Conservation (phyloP, 53 echinoderm and acorn worm genomes). For the Henricia sp. region DNA sequence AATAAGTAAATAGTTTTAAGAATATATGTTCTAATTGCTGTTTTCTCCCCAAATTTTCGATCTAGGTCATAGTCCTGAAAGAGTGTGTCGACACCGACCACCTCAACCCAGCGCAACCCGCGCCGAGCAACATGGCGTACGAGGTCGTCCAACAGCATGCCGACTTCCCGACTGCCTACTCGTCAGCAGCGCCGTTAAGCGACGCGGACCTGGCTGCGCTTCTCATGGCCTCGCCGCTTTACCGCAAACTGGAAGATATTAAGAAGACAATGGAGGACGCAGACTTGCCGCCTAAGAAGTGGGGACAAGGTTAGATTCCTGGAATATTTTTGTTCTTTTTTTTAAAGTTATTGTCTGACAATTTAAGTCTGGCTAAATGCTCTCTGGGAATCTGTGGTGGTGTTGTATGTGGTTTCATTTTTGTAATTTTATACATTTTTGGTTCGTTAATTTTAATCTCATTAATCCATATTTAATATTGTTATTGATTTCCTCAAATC, state of each 20-base stretch:
- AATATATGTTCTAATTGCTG: background rate
- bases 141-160: slow-evolving; percentile 38
- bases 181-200: slow-evolving; percentile 88
- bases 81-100: slow-evolving; percentile 87
- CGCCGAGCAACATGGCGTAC: slow-evolving; percentile 12
- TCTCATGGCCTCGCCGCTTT: slow-evolving; percentile 95
- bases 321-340: too few species aligned
- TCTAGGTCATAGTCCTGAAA: slow-evolving; percentile 73
- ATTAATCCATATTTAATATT: too few species aligned
- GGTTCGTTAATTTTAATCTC: too few species aligned
- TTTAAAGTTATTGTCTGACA: too few species aligned
- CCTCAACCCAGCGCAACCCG: slow-evolving; percentile 64
- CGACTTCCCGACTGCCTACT: slow-evolving; percentile 75
- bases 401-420: too few species aligned
- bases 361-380: too few species aligned
- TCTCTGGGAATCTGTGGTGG: too few species aligned
- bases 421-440: too few species aligned
- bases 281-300: slow-evolving; percentile 80
- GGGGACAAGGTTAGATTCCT: slow-evolving; percentile 78
- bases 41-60: too few species aligned
- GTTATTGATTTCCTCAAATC: too few species aligned
- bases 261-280: slow-evolving; percentile 89
- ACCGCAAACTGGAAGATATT: slow-evolving; percentile 89
- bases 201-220: slow-evolving; percentile 88
- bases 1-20: too few species aligned